Evolutionary conservation across 1,140 invertebrate genomes (phyloP), one percentile per base, ranked within the genome.

Genomic region (Heliconius hewitsoni): DNA sequence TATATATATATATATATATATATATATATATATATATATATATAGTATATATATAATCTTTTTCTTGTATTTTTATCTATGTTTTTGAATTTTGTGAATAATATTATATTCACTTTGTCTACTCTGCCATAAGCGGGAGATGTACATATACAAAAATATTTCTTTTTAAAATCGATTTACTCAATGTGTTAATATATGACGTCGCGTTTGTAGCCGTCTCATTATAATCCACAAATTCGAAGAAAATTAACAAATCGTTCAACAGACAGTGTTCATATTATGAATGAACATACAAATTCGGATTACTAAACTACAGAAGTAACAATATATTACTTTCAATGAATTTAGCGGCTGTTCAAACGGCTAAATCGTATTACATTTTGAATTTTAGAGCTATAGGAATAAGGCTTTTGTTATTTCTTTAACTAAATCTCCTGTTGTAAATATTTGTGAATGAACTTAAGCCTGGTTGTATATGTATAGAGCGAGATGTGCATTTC

Each of bases 371-470:
- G 8, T 66, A 11, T 1, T 16, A 8, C 18, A 70, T 71, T 74
- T 73, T 74, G 27, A 74, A 60, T 73, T 71, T 42, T 79, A 79
- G 50, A 0, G 0, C 9, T 55, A 37, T 30, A 4, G 2, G 1
- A 8, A 60, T 74, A 79, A 74, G 73, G 37, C 4, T 42, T 39
- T 71, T 11, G 57, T 66, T 60, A 46, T 19, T 73, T 73, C 18
- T 46, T 73, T 82, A 39, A 72, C 76, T 87, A 90, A 89, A 86
- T 79, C 87, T 80, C 75, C 85, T 87, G 84, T 90, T 90, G 87
- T 89, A 89, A 89, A 90, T 89, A 88, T 90, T 88, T 90, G 85
- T 89, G 87, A 90, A 90, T 89, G 86, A 86, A 87, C 71, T 73
- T 87, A 85, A 88, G 74, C 82, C 77, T 78, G 52, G 23, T 37